Percentiles rank a stretch among this genome's conserved stretches.
Conservation (phyloP, 2,888 invertebrate genomes). For the Melinaea marsaeus region DNA sequence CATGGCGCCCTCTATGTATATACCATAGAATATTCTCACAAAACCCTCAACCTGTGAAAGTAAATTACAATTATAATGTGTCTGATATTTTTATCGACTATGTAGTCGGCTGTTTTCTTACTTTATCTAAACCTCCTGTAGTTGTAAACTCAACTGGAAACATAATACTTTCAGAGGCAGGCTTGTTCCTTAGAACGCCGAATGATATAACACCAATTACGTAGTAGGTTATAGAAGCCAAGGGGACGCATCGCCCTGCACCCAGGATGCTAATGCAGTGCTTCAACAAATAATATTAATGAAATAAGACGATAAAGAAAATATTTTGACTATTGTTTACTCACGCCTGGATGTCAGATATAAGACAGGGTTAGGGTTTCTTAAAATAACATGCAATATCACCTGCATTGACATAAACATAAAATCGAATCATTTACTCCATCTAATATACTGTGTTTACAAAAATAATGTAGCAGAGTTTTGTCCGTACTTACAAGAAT, state of each 20-base stretch:
- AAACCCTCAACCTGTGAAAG: constrained; percentile 68
- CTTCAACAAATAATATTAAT: constrained; percentile 21
- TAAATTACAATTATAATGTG: neutral
- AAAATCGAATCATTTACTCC: too few relatives aligned
- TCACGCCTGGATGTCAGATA: too few relatives aligned
- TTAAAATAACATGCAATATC: too few relatives aligned
- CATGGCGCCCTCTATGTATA: constrained; percentile 83
- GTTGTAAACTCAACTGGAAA: constrained; percentile 85
- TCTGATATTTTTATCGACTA: neutral
- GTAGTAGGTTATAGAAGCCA: constrained; percentile 75
- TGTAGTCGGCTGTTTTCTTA: constrained; percentile 42
- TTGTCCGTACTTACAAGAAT: constrained; percentile 38
- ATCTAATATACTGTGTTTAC: constrained; percentile 5
- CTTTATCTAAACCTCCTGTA: constrained; percentile 80
- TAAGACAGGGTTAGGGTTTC: too few relatives aligned
- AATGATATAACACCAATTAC: constrained; percentile 78
- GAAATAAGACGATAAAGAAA: neutral
- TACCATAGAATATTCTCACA: constrained; percentile 79
- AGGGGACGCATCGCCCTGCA: constrained; percentile 53
- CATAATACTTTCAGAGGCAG: constrained; percentile 75
- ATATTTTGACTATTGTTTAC: too few relatives aligned
- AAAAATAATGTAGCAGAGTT: neutral
- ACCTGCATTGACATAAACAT: too few relatives aligned
- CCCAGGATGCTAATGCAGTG: constrained; percentile 58
- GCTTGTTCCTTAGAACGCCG: constrained; percentile 75